Evolutionary conservation across 92 coral and sea anemone genomes (phyloP), one percentile per base, ranked within the genome.

Genomic region (Umimayanthus chanpuru): DNA sequence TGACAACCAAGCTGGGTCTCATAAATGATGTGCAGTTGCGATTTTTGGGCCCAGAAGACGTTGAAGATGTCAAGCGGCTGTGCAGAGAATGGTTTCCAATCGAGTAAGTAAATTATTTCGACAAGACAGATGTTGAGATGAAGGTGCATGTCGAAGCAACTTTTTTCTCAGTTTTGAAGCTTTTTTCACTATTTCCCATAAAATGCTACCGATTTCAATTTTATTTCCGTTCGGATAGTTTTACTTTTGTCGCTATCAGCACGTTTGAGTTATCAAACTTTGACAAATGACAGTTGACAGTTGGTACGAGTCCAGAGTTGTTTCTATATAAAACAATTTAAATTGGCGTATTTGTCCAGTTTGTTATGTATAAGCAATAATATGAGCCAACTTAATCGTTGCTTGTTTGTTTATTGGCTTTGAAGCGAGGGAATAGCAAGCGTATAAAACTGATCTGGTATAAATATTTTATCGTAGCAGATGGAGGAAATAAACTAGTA

Each of bases 81-180:
- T 97, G 99, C 85, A 88, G 96, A 76, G 98, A 92, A 88, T 97
- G 99, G 99, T 97, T 97, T 87, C 99, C 99, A 2, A 97, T 97
- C 89, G 99, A 97, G 99, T 97, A 84, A 90, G 99, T 97, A 77
- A 80, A n/a, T 11, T 61, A 66, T 21, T 9, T 0, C 44, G 72
- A 78, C 40, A 55, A 26, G 40, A 78, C 40, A 72, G 40, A 56
- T 55, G 70, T 80, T 28, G 38, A 41, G 16, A 47, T 26, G 36
- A 18, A 18, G 36, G 41, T 70, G 16, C 16, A 78, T 65, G 55
- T 9, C 66, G 11, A 65, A 36, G 28, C 21, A 65, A 9, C 9
- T 64, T 81, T 39, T 40, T 71, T 8, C 15, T 41, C 2, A 25
- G 3, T 49, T 44, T 20, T 47, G 6, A 86, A 74, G 1, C 10